A percentile compares a stretch with the other conserved stretches of the same genome.
Evolutionary conservation across 1,140 invertebrate genomes (phyloP).

Genomic region (Cepaea nemoralis): DNA sequence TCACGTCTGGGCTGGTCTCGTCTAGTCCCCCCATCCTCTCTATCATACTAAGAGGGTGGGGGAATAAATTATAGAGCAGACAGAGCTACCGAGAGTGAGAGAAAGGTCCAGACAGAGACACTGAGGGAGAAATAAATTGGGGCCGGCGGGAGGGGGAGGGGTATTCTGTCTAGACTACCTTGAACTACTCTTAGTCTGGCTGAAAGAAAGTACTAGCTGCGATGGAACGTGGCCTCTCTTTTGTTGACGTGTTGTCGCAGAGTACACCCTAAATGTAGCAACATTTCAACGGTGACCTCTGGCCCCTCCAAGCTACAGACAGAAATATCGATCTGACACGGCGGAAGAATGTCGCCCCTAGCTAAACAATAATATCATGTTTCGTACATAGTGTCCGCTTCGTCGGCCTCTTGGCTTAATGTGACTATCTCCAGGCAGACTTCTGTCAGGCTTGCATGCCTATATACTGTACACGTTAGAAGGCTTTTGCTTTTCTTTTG

Average conservation of each 20-base stretch:
- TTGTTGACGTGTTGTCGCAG: neutral
- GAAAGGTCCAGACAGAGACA: too few species aligned
- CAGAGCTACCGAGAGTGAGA: too few species aligned
- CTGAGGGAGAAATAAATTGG: too few species aligned
- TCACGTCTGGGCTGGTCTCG: too few species aligned
- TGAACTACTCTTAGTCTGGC: neutral
- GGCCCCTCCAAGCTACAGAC: conserved; percentile 1
- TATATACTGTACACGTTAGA: too few species aligned
- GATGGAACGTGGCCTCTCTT: neutral
- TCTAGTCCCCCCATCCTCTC: too few species aligned
- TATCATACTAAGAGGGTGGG: too few species aligned
- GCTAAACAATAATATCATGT: conserved; percentile 1
- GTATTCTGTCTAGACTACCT: neutral
- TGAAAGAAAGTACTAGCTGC: neutral
- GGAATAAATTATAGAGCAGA: too few species aligned
- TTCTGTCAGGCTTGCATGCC: too few species aligned
- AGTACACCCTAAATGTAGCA: conserved; percentile 6
- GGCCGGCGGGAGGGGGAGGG: too few species aligned
- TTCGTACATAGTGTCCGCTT: neutral
- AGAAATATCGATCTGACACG: conserved; percentile 1
- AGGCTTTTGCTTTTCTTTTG: too few species aligned
- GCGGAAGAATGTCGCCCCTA: neutral
- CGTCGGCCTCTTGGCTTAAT: conserved; percentile 1
- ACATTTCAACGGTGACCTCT: conserved; percentile 2
- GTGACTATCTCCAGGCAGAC: neutral